Evolutionary conservation across 2,113 vertebrate genomes (phyloP), one percentile per base, ranked within the genome.

Genomic region (Potamarius usumacintae): DNA sequence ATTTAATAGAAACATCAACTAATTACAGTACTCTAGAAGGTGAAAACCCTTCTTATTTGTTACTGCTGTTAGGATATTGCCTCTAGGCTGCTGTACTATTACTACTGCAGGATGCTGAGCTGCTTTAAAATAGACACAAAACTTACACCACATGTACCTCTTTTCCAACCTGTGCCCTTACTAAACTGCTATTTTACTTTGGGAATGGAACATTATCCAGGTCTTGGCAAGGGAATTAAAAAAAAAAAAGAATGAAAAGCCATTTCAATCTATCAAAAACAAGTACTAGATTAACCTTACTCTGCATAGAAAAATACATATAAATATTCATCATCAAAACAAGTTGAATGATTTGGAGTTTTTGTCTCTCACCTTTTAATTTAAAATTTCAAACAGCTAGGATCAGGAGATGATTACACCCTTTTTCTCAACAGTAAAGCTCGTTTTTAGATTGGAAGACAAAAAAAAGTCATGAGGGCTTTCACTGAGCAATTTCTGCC

Each of bases 71-170:
- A 62, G 79, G 57, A 82, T 82, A 25, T 34, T 81, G 55, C 7
- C 14, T 81, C 60, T 8, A 81, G 17, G 27, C 27, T 60, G 57
- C 55, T 60, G 27, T 60, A 4, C 27, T 48, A n/a, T 0, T 55
- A 30, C 53, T 80, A 30, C 77, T 80, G 77, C 77, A 80, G 52
- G 53, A 80, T 80, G n/a, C 53, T 80, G 53, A 80, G n/a, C n/a
- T 58, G 77, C 53, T 80, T 34, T 57, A 80, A 57, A 80, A 80
- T 80, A 15, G 52, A 55, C 77, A 27, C 53, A 57, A 80, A 80
- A 80, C 77, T 80, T 79, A 55, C 52, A 55, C 52, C 25, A 30
- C 6, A 79, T 79, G 42, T 53, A 52, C n/a, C 10, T n/a, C 5
- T 52, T 78, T 57, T 34, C n/a, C 2, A 57, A 30, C 27, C 25